Conservation (phyloP, 2,113 vertebrate genomes). For the Pollachius pollachius region DNA sequence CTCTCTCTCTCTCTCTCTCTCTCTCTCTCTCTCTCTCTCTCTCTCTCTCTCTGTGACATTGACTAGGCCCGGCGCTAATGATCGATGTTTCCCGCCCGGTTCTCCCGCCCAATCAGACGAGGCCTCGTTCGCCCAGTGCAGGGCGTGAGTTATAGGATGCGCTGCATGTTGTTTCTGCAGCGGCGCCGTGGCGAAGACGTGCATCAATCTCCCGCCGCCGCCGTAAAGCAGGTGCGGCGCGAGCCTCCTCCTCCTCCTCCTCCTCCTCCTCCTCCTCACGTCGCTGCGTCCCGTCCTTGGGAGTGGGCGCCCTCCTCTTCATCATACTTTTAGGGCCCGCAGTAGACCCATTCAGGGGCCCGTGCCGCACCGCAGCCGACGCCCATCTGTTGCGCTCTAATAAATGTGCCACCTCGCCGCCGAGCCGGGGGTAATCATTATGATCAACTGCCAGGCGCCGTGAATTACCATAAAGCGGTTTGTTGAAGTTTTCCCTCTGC, state of each 20-base stretch:
- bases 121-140: constrained; percentile 77
- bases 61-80: constrained; percentile 79
- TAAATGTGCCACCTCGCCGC: constrained; percentile 97
- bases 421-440: constrained; percentile 96
- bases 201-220: constrained; percentile 91
- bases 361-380: constrained; percentile 78
- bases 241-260: constrained; percentile 76
- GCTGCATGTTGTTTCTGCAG: constrained; percentile 78
- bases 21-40: no score
- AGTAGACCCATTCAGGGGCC: constrained; percentile 97
- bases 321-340: constrained; percentile 99
- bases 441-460: constrained; percentile 97
- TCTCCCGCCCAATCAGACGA: constrained; percentile 81
- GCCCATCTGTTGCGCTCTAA: constrained; percentile 96
- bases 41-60: constrained; percentile 71
- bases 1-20: no score
- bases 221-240: constrained; percentile 62
- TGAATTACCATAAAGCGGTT: constrained; percentile 88
- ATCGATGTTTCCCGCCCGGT: constrained; percentile 82
- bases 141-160: constrained; percentile 86
- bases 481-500: constrained; percentile 58
- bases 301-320: constrained; percentile 78
- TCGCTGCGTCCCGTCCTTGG: constrained; percentile 84
- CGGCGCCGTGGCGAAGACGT: constrained; percentile 79
- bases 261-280: constrained; percentile 79